phyloP scores from a whole-genome alignment of 2,113 vertebrate genomes.

The Sporophila hypoxantha region DNA sequence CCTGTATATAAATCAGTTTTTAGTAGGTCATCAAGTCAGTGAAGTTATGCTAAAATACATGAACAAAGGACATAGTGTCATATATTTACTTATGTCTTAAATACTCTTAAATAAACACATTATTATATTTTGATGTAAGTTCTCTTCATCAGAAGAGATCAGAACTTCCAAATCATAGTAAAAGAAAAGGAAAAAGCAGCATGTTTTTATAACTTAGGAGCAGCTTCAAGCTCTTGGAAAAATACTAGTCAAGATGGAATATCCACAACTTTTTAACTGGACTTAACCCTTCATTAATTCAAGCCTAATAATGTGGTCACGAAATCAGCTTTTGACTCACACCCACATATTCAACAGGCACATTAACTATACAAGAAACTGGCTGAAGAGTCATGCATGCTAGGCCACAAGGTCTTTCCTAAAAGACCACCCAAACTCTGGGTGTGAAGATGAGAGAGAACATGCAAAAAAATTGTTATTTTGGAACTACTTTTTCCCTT shows the following conservation, averaged over 20 bases:
- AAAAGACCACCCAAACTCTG: slow-evolving; percentile 49
- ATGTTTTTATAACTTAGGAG: not conserved
- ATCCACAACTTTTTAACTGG: slow-evolving; percentile 26
- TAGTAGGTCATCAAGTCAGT: not conserved
- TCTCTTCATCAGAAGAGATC: not conserved
- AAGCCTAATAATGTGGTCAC: slow-evolving; percentile 68
- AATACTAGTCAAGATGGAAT: slow-evolving; percentile 11
- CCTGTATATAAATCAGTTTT: slow-evolving; percentile 6
- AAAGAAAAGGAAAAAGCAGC: not conserved
- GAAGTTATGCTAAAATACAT: not conserved
- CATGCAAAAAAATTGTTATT: not conserved
- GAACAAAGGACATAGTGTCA: not conserved
- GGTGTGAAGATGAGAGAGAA: not conserved
- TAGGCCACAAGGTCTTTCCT: slow-evolving; percentile 42
- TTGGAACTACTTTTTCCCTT: not conserved
- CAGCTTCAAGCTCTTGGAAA: not conserved
- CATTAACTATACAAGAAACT: slow-evolving; percentile 34
- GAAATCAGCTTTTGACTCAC: slow-evolving; percentile 66
- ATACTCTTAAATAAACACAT: not conserved
- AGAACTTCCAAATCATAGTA: not conserved
- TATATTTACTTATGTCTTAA: not conserved
- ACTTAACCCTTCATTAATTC: slow-evolving; percentile 45
- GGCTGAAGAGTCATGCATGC: slow-evolving; percentile 12
- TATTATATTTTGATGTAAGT: not conserved
- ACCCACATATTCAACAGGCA: slow-evolving; percentile 36